Evolutionary conservation across 2,113 vertebrate species (phyloP).

Genomic region (Paracanthobrama guichenoti): DNA sequence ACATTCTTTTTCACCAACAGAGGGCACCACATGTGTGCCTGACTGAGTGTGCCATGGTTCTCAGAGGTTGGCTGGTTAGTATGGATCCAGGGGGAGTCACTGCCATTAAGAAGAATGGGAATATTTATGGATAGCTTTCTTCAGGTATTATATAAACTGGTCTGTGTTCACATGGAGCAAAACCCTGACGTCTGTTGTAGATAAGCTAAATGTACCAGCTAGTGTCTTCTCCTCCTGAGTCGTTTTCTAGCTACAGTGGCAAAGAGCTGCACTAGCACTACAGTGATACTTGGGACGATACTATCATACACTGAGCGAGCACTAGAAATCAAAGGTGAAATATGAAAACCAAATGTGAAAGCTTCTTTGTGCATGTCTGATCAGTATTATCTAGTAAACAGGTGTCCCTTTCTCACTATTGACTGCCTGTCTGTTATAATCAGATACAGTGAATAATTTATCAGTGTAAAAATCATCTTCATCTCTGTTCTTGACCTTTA

Average conservation of each 20-base stretch:
- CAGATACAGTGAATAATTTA: constrained; percentile 11
- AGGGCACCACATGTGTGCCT: neutral
- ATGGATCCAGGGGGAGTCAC: neutral
- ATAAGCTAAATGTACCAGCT: neutral
- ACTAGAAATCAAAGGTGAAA: neutral
- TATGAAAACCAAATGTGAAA: neutral
- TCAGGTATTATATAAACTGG: neutral
- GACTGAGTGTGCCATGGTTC: neutral
- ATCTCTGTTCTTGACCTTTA: constrained; percentile 9
- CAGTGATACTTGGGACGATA: neutral
- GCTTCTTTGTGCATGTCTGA: neutral
- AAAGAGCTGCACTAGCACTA: neutral
- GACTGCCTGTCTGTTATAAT: neutral
- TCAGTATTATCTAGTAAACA: neutral
- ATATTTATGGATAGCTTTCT: neutral
- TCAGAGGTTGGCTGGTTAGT: neutral
- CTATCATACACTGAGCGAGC: neutral
- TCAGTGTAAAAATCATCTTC: neutral
- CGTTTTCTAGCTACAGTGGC: neutral
- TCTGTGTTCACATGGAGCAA: neutral
- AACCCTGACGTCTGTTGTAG: neutral
- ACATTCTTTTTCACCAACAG: neutral
- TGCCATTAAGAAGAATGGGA: neutral
- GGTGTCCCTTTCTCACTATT: constrained; percentile 9
- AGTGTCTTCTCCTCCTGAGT: neutral